A percentile compares a stretch with the other conserved stretches of the same genome.
These are phyloP conservation scores for Sarcophaga peregrina DNA, from an alignment of 1,140 invertebrate species.

Conservation along the genomic window DNA sequence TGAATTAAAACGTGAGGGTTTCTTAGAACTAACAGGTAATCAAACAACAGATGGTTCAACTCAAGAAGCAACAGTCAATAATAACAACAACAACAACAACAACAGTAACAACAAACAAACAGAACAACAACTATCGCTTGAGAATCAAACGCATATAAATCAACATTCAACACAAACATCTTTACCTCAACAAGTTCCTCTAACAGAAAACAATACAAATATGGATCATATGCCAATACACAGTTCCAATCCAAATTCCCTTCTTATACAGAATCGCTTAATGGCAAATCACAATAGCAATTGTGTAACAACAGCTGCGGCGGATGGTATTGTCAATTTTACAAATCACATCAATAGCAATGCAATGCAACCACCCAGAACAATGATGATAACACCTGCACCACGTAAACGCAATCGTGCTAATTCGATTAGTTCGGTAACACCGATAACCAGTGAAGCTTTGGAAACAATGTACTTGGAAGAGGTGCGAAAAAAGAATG, in stretches of 20 bases:
- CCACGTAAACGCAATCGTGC: slow-evolving; percentile 35
- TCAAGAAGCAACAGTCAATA: slow-evolving; percentile 44
- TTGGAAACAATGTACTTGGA: slow-evolving; percentile 57
- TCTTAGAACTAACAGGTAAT: background rate
- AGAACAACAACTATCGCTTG: slow-evolving; percentile 49
- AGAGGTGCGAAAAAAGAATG: slow-evolving; percentile 59
- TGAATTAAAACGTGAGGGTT: slow-evolving; percentile 6
- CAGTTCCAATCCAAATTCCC: background rate
- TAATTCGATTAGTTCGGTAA: background rate
- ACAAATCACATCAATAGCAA: slow-evolving; percentile 8
- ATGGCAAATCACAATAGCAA: slow-evolving; percentile 27
- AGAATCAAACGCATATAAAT: slow-evolving; percentile 28
- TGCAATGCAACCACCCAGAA: slow-evolving; percentile 41
- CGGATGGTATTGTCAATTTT: slow-evolving; percentile 20
- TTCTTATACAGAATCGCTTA: background rate
- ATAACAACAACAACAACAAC: slow-evolving; percentile 50
- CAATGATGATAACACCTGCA: slow-evolving; percentile 5
- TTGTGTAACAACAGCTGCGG: background rate
- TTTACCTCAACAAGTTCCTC: background rate
- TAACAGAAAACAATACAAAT: background rate
- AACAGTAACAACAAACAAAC: slow-evolving; percentile 56
- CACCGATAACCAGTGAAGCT: slow-evolving; percentile 45
- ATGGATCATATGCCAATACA: background rate
- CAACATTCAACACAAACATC: slow-evolving; percentile 14
- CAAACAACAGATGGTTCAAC: background rate